Evolutionary conservation across 92 coral and sea anemone species (phyloP).

Genomic region (Epizoanthus scotinus): DNA sequence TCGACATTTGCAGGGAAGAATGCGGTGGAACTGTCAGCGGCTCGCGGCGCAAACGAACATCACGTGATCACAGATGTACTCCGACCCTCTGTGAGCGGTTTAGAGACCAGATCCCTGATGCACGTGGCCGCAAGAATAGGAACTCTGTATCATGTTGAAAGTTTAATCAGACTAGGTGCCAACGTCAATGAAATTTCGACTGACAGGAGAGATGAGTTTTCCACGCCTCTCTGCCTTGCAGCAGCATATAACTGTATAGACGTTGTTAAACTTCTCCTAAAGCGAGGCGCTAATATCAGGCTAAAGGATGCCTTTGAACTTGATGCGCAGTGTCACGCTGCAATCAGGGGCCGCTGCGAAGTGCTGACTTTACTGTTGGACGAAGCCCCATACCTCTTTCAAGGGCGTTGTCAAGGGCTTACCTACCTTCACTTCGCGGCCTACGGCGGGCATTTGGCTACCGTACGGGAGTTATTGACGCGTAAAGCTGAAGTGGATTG

Average conservation of each 20-base stretch:
- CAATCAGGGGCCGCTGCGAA: conserved; percentile 31
- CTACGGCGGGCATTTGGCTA: conserved; percentile 19
- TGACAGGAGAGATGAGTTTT: conserved; percentile 32
- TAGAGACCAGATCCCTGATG: conserved; percentile 28
- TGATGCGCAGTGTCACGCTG: conserved; percentile 33
- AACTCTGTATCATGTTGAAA: conserved; percentile 17
- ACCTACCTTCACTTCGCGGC: conserved; percentile 35
- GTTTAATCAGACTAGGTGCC: conserved; percentile 34
- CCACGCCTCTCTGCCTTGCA: conserved; percentile 37
- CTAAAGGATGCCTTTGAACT: conserved; percentile 28
- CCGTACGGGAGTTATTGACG: conserved; percentile 21
- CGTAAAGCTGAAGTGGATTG: conserved; percentile 28
- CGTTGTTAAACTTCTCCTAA: conserved; percentile 14
- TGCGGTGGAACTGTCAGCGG: conserved; percentile 32
- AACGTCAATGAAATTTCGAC: conserved; percentile 29
- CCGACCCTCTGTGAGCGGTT: conserved; percentile 39
- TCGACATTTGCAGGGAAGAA: conserved; percentile 33
- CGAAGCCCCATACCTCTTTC: conserved; percentile 11
- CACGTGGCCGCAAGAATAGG: conserved; percentile 36
- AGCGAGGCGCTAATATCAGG: conserved; percentile 27
- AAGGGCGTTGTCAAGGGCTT: conserved; percentile 39
- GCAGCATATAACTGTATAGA: conserved; percentile 11
- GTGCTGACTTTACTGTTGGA: conserved; percentile 6
- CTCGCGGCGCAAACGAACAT: conserved; percentile 4
- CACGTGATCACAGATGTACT: conserved; percentile 26